These are phyloP conservation scores for Mizuhopecten yessoensis DNA, from an alignment of 1,140 invertebrate species.

Conservation along the genomic window DNA sequence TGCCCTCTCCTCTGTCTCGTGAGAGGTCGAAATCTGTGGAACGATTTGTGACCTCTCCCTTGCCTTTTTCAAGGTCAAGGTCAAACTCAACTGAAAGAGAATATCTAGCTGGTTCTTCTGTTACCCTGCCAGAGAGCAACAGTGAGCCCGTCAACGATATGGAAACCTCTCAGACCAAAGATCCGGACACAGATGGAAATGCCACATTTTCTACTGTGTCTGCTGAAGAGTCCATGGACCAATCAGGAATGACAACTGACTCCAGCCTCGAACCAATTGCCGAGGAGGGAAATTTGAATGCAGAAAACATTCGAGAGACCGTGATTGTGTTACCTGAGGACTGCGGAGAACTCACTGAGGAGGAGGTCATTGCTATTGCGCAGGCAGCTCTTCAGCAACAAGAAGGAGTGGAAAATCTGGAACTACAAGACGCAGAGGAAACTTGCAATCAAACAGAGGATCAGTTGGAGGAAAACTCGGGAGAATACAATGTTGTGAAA, in stretches of 20 bases:
- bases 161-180: neutral
- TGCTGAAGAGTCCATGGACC: slow-evolving; percentile 33
- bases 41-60: neutral
- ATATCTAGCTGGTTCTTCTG: neutral
- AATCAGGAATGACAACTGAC: neutral
- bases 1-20: neutral
- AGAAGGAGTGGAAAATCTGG: neutral
- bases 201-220: neutral
- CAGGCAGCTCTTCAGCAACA: slow-evolving; percentile 61
- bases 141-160: neutral
- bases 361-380: slow-evolving; percentile 72
- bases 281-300: slow-evolving; percentile 51
- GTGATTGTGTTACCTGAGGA: slow-evolving; percentile 73
- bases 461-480: neutral
- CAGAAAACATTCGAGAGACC: slow-evolving; percentile 64
- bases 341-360: slow-evolving; percentile 70
- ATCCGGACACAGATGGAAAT: slow-evolving; percentile 44
- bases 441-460: neutral
- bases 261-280: slow-evolving; percentile 45
- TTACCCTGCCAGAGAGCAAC: neutral
- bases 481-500: neutral
- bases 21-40: neutral
- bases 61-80: neutral
- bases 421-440: neutral
- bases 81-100: neutral